Percentiles rank a stretch among this genome's conserved stretches.
phyloP scores from a whole-genome alignment of 2,113 vertebrate species.

The Tragelaphus imberbis region DNA sequence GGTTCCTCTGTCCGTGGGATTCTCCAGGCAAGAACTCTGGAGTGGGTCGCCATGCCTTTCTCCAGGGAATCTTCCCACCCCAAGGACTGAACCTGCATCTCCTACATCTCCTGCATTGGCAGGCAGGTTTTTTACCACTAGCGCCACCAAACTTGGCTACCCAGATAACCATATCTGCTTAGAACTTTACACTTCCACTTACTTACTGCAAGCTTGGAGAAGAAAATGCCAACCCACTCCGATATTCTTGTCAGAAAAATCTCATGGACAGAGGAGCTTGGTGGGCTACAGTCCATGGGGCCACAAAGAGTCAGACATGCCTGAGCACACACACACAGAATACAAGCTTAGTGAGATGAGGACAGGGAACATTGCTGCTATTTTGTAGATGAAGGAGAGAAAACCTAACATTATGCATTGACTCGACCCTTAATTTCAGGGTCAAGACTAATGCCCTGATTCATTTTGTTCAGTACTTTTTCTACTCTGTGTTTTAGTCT shows the following conservation, averaged over 20 bases:
- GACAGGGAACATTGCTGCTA: background rate
- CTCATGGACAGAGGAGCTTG: background rate
- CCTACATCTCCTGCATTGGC: background rate
- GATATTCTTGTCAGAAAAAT: background rate
- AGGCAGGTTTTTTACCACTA: background rate
- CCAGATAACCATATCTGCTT: background rate
- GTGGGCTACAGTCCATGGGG: background rate
- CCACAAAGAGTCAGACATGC: background rate
- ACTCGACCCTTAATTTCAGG: background rate
- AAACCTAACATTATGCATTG: background rate
- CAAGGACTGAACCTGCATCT: background rate
- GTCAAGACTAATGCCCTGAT: background rate
- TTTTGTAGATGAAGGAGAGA: background rate
- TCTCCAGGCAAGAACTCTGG: background rate
- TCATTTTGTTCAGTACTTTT: background rate
- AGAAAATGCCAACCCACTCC: background rate
- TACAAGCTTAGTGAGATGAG: background rate
- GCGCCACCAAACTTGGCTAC: background rate
- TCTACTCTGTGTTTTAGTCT: background rate
- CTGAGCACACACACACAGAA: background rate
- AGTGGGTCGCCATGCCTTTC: background rate
- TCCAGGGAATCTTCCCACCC: background rate
- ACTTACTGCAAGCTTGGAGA: background rate
- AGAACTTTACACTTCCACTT: background rate
- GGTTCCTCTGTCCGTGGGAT: background rate